Evolutionary conservation across 1,140 invertebrate species (phyloP), one percentile per base, ranked within the genome.

Genomic region (Phymorhynchus buccinoides): DNA sequence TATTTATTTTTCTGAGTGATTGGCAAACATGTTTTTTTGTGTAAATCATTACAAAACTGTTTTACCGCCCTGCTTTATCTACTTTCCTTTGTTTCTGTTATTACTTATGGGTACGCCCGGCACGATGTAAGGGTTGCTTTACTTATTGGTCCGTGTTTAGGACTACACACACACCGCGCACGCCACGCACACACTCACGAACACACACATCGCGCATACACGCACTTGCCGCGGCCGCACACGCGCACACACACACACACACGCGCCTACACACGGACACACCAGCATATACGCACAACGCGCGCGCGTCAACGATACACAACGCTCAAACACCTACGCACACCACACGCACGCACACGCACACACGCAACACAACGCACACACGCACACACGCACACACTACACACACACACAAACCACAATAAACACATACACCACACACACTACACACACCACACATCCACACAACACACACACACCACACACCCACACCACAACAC

Each of bases 221-320:
- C 39, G 18, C 39, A 56, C 44, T 44, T 41, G 44, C 78, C 78
- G 27, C 39, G 44, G 39, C 42, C 78, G 44, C 78, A 80, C 78
- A 80, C 78, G 44, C 78, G 44, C 78, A 80, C 78, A 80, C 78
- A 80, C 78, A 80, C 78, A 80, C 78, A 80, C 41, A 78, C 75
- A 78, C 75, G 1, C 75, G 1, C 75, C 0, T 35, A 4, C 75
- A 4, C 75, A 4, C 75, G 1, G n/a, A 78, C 75, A 78, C 75
- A 78, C 75, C 0, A n/a, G 37, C 75, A 78, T 35, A 78, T 35
- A 78, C 75, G 37, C 75, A 78, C 75, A 37, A 32, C 42, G 37
- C 75, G n/a, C 62, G 1, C 62, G 1, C 62, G n/a, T n/a, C n/a
- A n/a, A n/a, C n/a, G n/a, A n/a, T n/a, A n/a, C n/a, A n/a, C n/a